Percentiles rank a stretch among this genome's conserved stretches.
Conservation (phyloP, 2,113 vertebrate species). For the Psophia crepitans region DNA sequence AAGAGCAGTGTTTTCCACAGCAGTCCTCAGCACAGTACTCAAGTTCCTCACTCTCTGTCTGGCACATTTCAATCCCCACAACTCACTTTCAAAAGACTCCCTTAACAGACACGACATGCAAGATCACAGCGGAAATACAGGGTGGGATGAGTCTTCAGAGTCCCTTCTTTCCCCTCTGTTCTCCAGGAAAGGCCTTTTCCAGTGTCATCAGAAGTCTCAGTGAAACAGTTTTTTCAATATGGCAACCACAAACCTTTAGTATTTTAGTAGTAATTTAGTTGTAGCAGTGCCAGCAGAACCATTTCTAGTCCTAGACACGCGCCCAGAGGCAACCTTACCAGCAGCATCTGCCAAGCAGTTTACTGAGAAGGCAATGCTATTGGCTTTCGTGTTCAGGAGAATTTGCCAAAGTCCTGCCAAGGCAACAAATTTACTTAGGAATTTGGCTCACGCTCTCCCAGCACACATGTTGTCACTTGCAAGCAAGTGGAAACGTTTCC, state of each 20-base stretch:
- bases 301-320: background rate
- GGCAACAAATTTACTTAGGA: constrained; percentile 18
- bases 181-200: background rate
- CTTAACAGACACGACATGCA: background rate
- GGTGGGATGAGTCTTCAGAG: background rate
- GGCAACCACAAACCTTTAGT: background rate
- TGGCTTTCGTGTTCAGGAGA: background rate
- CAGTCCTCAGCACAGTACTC: background rate
- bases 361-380: background rate
- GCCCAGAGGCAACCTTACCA: background rate
- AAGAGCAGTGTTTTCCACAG: background rate
- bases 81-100: background rate
- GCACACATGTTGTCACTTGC: constrained; percentile 25
- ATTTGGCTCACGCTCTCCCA: background rate
- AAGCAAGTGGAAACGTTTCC: background rate
- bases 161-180: background rate
- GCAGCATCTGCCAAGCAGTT: background rate
- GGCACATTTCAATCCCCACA: background rate
- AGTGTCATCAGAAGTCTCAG: background rate
- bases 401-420: background rate
- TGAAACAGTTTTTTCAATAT: background rate
- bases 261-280: background rate
- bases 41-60: background rate
- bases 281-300: background rate
- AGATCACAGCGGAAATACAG: background rate